These are phyloP conservation scores for Panthera leo DNA, from an alignment of 2,113 vertebrate genomes.

Conservation along the genomic window DNA sequence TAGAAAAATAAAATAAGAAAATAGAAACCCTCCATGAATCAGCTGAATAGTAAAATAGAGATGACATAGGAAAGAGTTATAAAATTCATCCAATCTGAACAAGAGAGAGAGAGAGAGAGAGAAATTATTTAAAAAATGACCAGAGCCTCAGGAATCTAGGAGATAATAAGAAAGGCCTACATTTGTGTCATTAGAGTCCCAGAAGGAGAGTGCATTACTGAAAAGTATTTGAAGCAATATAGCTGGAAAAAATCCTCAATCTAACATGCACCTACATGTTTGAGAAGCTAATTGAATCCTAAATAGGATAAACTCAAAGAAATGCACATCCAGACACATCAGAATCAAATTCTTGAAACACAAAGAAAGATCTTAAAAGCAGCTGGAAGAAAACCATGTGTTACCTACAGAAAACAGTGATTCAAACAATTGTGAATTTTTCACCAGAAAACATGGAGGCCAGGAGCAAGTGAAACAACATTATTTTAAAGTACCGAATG, in stretches of 20 bases:
- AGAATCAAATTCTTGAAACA: background rate
- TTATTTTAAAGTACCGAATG: background rate
- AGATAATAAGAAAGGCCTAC: background rate
- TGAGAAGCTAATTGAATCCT: background rate
- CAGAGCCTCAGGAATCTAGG: background rate
- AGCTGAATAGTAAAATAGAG: background rate
- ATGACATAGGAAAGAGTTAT: background rate
- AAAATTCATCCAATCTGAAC: background rate
- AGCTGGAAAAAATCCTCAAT: background rate
- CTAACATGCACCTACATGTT: background rate
- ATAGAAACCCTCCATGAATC: background rate
- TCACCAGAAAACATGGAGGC: background rate
- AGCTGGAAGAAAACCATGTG: background rate
- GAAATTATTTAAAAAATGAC: background rate
- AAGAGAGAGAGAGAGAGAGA: background rate
- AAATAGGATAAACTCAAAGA: background rate
- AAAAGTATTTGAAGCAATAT: background rate
- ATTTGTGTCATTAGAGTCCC: background rate
- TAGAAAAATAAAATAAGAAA: background rate
- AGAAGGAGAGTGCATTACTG: background rate
- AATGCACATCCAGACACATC: background rate
- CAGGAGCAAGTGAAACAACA: background rate
- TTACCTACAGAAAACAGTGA: background rate
- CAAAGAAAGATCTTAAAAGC: background rate
- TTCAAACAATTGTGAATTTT: background rate